phyloP scores from a whole-genome alignment of 1,140 invertebrate genomes.

The Drosophila hydei region DNA sequence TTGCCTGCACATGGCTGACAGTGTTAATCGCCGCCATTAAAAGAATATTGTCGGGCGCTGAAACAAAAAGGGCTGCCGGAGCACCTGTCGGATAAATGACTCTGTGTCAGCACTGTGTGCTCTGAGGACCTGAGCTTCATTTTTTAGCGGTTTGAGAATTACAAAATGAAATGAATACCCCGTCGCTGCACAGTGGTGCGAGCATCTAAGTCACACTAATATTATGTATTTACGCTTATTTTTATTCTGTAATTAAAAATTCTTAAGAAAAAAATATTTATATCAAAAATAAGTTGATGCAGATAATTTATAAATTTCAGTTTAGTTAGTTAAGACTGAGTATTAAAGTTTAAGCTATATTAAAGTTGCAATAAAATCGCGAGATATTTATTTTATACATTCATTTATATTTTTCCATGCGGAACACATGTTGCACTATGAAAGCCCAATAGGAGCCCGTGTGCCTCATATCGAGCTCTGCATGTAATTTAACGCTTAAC shows the following conservation, averaged over 20 bases:
- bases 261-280: too few relatives aligned
- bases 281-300: too few relatives aligned
- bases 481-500: conserved; percentile 39
- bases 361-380: too few relatives aligned
- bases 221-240: too few relatives aligned
- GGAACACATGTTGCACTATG: too few relatives aligned
- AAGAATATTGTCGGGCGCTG: conserved; percentile 76
- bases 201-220: not conserved
- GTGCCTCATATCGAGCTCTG: conserved; percentile 24
- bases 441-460: not conserved
- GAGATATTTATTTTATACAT: too few relatives aligned
- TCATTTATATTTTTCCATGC: too few relatives aligned
- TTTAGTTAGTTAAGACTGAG: too few relatives aligned
- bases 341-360: too few relatives aligned
- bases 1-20: conserved; percentile 10
- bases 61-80: conserved; percentile 61
- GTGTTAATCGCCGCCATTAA: conserved; percentile 75
- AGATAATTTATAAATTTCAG: too few relatives aligned
- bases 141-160: conserved; percentile 53
- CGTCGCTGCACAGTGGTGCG: conserved; percentile 10
- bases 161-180: conserved; percentile 46
- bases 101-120: conserved; percentile 33
- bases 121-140: conserved; percentile 49
- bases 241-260: too few relatives aligned
- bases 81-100: conserved; percentile 52